Evolutionary conservation across 2,888 invertebrate genomes (phyloP), one percentile per base, ranked within the genome.

Genomic region (Chelonus formosanus): DNA sequence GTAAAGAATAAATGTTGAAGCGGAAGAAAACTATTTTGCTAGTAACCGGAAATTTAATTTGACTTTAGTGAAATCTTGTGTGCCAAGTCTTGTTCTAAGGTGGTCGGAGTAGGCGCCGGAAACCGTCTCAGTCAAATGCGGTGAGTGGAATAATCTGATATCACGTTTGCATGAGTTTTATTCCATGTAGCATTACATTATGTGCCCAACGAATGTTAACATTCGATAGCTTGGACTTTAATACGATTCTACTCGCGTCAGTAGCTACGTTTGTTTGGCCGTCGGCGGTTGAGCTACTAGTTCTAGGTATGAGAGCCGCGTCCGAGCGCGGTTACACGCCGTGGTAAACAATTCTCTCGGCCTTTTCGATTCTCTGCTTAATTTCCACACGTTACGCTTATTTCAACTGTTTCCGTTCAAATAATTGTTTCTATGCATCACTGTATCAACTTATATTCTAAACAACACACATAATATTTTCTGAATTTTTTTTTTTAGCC

Each of bases 191-290:
- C 34, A 62, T 66, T 66, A 54, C 56, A 67, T 65, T 65, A 58
- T 70, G 69, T 62, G 63, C 43, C 54, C 61, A 50, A 65, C 54
- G 67, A 59, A 70, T 55, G 67, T 70, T 71, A 67, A 69, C 69
- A 67, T 66, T 64, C 56, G 58, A 58, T 67, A 59, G 65, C 56
- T 47, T 60, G 47, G 40, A 53, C 20, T 69, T 67, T 67, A 67
- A 71, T 70, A 63, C 63, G 67, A 70, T 70, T 67, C 50, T 50
- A 54, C 36, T 40, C 48, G 47, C 65, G 56, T 61, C 48, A 56
- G 63, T 66, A 52, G 56, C 48, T 69, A 50, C 65, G 56, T 62
- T 59, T 62, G 61, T 66, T 63, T 66, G 65, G 45, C 64, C 55
- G 52, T 53, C 6, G 63, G 48, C 47, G 65, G 60, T 60, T 55